Conservation (phyloP, 1,140 invertebrate species). For the Mylabris phalerata region DNA sequence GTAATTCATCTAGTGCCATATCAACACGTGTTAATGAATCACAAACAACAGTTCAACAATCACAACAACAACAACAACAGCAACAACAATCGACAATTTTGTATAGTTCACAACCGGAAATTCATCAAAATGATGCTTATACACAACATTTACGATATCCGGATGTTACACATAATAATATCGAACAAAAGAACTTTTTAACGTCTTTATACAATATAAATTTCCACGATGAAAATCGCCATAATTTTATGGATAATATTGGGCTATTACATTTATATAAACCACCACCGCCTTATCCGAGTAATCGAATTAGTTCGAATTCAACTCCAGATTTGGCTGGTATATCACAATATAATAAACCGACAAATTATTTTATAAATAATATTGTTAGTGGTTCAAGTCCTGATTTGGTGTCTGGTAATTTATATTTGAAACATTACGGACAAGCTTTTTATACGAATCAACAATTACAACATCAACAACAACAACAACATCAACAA, state of each 20-base stretch:
- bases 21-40: constrained; percentile 31
- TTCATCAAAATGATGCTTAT: constrained; percentile 45
- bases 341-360: constrained; percentile 47
- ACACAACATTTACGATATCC: constrained; percentile 46
- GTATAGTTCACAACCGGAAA: constrained; percentile 60
- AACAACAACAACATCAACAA: neutral
- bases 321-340: constrained; percentile 76
- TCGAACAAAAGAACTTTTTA: constrained; percentile 32
- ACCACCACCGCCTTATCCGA: constrained; percentile 74
- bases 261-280: constrained; percentile 68
- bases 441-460: constrained; percentile 26
- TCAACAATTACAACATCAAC: constrained; percentile 26
- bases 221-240: constrained; percentile 33
- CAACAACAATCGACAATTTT: constrained; percentile 34
- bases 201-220: constrained; percentile 25
- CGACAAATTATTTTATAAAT: constrained; percentile 31
- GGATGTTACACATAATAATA: constrained; percentile 55
- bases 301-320: constrained; percentile 55
- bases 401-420: constrained; percentile 64
- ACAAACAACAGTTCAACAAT: constrained; percentile 21
- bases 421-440: constrained; percentile 45
- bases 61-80: constrained; percentile 10
- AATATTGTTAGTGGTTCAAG: constrained; percentile 63
- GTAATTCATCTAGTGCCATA: constrained; percentile 44
- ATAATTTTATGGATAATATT: constrained; percentile 44